Conservation (phyloP, 2,888 invertebrate species). For the Horisme vitalbata region DNA sequence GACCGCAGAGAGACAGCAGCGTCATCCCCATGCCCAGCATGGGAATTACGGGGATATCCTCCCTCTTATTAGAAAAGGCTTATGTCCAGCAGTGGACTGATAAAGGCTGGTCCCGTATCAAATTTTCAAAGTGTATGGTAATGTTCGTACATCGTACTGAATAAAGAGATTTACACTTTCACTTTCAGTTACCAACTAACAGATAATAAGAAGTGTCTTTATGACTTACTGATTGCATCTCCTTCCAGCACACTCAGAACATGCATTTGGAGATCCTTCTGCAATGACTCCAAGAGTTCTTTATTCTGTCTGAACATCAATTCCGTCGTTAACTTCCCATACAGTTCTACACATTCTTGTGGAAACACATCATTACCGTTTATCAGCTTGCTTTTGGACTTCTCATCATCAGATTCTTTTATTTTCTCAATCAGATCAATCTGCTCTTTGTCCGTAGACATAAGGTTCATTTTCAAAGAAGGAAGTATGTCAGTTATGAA, state of each 20-base stretch:
- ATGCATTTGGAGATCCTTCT: slow-evolving; percentile 65
- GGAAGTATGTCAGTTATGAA: slow-evolving; percentile 70
- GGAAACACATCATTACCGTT: slow-evolving; percentile 64
- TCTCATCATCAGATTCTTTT: slow-evolving; percentile 40
- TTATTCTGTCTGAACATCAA: slow-evolving; percentile 75
- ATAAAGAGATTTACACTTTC: too few relatives aligned
- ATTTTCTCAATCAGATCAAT: slow-evolving; percentile 51
- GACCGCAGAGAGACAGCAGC: too few relatives aligned
- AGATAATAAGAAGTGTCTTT: not conserved
- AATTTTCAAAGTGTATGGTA: too few relatives aligned
- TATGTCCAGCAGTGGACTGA: too few relatives aligned
- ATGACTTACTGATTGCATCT: slow-evolving; percentile 64
- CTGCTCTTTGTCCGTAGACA: slow-evolving; percentile 62
- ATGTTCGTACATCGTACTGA: too few relatives aligned
- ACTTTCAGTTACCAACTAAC: too few relatives aligned
- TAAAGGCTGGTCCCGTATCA: too few relatives aligned
- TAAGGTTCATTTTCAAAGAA: slow-evolving; percentile 57
- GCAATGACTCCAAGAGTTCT: slow-evolving; percentile 60
- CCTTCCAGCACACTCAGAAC: slow-evolving; percentile 65
- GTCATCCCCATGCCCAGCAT: too few relatives aligned
- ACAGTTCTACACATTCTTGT: slow-evolving; percentile 56
- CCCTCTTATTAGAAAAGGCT: too few relatives aligned
- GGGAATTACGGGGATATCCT: too few relatives aligned
- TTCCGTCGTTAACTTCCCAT: slow-evolving; percentile 69
- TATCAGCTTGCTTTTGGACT: slow-evolving; percentile 58